Percentiles rank a stretch among this genome's conserved stretches.
Evolutionary conservation across 2,888 invertebrate species (phyloP).

Genomic region (Aleiodes alternator): DNA sequence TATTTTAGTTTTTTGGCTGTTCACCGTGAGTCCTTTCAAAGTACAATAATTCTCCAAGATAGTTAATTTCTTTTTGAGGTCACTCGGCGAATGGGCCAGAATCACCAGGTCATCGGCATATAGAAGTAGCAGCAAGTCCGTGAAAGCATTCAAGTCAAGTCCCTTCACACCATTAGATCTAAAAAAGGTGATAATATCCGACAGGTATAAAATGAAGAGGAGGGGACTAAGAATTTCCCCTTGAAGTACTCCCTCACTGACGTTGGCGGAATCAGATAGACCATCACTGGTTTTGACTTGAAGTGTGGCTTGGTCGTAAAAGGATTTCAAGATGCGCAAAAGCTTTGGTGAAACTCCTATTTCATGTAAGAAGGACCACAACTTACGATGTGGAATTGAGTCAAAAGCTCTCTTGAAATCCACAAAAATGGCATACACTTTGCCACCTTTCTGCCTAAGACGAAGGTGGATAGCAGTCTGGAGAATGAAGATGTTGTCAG

Average conservation of each 20-base stretch:
- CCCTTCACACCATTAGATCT: slow-evolving; percentile 33
- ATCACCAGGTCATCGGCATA: slow-evolving; percentile 40
- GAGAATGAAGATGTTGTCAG: too few species aligned
- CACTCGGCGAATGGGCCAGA: slow-evolving; percentile 1
- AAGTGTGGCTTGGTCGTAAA: slow-evolving; percentile 39
- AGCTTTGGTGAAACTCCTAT: slow-evolving; percentile 29
- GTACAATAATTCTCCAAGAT: slow-evolving; percentile 34
- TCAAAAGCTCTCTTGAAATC: slow-evolving; percentile 52
- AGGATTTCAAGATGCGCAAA: slow-evolving; percentile 12
- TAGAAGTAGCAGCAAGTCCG: slow-evolving; percentile 33
- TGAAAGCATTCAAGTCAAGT: slow-evolving; percentile 40
- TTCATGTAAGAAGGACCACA: slow-evolving; percentile 42
- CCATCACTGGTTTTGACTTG: slow-evolving; percentile 48
- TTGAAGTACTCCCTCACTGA: slow-evolving; percentile 45
- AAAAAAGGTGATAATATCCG: slow-evolving; percentile 44
- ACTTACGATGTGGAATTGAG: slow-evolving; percentile 36
- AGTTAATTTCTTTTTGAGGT: slow-evolving; percentile 17
- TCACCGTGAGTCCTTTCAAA: slow-evolving; percentile 33
- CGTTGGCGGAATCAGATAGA: slow-evolving; percentile 40
- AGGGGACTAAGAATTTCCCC: slow-evolving; percentile 42
- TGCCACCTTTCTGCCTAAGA: too few species aligned
- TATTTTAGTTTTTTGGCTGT: neutral
- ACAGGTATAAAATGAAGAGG: slow-evolving; percentile 45
- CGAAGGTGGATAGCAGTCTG: too few species aligned
- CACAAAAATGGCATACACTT: slow-evolving; percentile 34